Percentiles rank a stretch among this genome's conserved stretches.
Conservation (phyloP, 1,140 invertebrate species). For the silkworm (Bombyx mori) region DNA sequence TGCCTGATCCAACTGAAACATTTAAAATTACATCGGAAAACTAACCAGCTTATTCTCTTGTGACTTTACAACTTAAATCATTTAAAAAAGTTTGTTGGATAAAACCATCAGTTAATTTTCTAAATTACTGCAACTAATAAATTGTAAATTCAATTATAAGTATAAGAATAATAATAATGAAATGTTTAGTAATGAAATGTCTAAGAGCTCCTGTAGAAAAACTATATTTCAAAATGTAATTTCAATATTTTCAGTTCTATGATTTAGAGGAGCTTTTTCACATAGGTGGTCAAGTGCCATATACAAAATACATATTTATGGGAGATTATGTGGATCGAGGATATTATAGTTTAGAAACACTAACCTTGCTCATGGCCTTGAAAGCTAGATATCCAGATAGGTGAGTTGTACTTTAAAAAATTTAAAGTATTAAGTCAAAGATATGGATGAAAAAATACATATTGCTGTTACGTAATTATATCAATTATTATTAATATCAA, state of each 20-base stretch:
- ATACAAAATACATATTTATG: constrained; percentile 97
- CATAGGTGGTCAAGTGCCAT: constrained; percentile 90
- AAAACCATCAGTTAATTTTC: no score
- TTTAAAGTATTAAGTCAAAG: no score
- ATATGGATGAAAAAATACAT: no score
- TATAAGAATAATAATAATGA: background rate
- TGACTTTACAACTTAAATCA: background rate
- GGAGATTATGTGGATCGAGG: constrained; percentile 97
- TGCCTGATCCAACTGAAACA: background rate
- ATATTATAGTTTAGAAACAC: constrained; percentile 95
- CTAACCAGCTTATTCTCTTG: background rate
- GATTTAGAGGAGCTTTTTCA: constrained; percentile 94
- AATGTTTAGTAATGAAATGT: background rate
- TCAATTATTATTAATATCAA: no score
- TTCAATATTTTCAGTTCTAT: constrained; percentile 83
- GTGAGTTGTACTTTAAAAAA: constrained; percentile 19
- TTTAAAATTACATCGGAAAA: background rate
- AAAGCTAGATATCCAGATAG: constrained; percentile 79
- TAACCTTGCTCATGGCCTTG: constrained; percentile 93
- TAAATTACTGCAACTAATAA: no score
- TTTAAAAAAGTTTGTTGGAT: no score
- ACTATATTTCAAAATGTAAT: background rate
- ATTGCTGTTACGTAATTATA: no score
- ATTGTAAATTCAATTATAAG: background rate
- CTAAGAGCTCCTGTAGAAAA: no score